Percentiles rank a stretch among this genome's conserved stretches.
phyloP scores from a whole-genome alignment of 2,888 invertebrate species.

The Ectemnius continuus region DNA sequence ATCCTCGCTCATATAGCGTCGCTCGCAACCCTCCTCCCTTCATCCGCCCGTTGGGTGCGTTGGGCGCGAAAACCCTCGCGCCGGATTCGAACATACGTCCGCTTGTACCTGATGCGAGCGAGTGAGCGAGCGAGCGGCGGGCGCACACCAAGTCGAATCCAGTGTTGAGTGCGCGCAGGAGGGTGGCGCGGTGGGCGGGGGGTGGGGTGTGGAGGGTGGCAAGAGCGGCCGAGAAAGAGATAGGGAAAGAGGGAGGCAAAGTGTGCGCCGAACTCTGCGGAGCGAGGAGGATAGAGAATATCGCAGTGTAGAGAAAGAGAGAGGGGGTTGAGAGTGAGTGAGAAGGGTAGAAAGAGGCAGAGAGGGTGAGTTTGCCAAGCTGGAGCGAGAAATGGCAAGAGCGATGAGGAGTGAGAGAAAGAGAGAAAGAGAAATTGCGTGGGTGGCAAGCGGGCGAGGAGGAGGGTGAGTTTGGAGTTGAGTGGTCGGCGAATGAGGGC shows the following conservation, averaged over 20 bases:
- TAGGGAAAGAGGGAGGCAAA: not conserved
- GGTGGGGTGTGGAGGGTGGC: not conserved
- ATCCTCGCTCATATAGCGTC: not conserved
- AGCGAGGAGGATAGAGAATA: conserved; percentile 12
- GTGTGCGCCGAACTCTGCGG: not conserved
- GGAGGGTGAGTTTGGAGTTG: conserved; percentile 65
- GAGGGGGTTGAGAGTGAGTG: conserved; percentile 19
- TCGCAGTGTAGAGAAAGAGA: conserved; percentile 15
- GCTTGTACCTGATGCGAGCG: conserved; percentile 28
- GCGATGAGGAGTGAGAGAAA: conserved; percentile 15
- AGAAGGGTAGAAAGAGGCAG: not conserved
- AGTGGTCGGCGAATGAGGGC: conserved; percentile 73
- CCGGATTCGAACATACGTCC: conserved; percentile 29
- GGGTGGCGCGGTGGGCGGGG: too few relatives aligned
- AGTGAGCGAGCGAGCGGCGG: not conserved
- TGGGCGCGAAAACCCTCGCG: conserved; percentile 31
- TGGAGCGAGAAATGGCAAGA: conserved; percentile 23
- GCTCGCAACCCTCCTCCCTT: not conserved
- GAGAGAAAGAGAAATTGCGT: conserved; percentile 24
- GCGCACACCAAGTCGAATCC: conserved; percentile 3
- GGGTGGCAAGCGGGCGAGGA: conserved; percentile 19
- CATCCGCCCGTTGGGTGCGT: conserved; percentile 15
- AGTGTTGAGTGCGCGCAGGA: not conserved
- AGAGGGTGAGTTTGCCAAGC: conserved; percentile 3
- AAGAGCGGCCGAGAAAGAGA: conserved; percentile 20